Evolutionary conservation across 2,888 invertebrate species (phyloP).

Genomic region (Phoronis australis): DNA sequence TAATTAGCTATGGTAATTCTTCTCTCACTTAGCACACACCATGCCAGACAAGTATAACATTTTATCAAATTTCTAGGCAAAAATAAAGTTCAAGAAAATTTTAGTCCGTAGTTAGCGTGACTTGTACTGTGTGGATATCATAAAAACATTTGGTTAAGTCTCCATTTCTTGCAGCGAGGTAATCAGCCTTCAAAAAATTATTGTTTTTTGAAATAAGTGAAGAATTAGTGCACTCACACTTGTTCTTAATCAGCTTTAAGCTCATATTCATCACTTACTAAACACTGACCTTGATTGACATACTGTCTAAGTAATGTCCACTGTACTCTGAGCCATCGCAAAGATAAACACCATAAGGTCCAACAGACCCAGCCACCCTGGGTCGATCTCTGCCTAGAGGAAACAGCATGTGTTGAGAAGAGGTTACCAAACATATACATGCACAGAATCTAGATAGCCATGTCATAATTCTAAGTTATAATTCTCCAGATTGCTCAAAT

Average conservation of each 20-base stretch:
- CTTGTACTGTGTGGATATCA: too few species aligned
- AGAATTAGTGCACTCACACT: not conserved
- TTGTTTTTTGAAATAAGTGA: not conserved
- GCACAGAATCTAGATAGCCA: too few species aligned
- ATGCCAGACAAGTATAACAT: too few species aligned
- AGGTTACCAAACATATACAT: too few species aligned
- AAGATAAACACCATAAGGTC: constrained; percentile 85
- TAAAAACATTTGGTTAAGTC: too few species aligned
- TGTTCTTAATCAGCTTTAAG: not conserved
- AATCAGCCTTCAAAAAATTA: not conserved
- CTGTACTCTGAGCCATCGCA: constrained; percentile 90
- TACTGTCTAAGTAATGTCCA: constrained; percentile 60
- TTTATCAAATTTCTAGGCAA: too few species aligned
- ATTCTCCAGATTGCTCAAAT: too few species aligned
- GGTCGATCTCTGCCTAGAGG: constrained; percentile 16
- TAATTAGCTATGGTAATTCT: too few species aligned
- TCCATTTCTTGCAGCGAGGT: not conserved
- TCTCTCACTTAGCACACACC: too few species aligned
- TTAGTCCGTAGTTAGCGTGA: too few species aligned
- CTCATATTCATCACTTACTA: not conserved
- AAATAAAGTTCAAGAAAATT: too few species aligned
- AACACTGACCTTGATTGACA: constrained; percentile 29
- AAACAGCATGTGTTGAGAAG: not conserved
- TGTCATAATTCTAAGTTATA: too few species aligned
- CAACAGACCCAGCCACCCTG: constrained; percentile 76